Conservation (phyloP, 1,140 invertebrate species). For the Coptotermes formosanus region DNA sequence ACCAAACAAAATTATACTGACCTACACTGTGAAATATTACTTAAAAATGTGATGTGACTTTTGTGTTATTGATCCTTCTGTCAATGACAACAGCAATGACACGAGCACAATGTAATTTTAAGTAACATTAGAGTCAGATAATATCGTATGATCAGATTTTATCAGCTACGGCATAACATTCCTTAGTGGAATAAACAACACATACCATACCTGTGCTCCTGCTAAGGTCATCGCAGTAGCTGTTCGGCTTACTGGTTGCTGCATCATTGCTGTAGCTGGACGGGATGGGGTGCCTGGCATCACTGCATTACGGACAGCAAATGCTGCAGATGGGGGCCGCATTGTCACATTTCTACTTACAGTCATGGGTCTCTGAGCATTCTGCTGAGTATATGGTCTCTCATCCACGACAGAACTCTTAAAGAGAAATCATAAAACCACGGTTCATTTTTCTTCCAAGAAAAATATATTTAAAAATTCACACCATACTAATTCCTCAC, state of each 20-base stretch:
- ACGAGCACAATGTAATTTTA: neutral
- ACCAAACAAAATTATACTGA: too few relatives aligned
- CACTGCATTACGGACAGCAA: neutral
- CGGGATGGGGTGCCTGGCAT: constrained; percentile 35
- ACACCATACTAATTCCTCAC: neutral
- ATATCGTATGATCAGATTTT: neutral
- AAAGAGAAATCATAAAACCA: neutral
- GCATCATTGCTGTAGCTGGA: constrained; percentile 35
- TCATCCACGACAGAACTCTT: neutral
- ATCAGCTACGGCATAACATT: neutral
- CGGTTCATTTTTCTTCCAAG: too few relatives aligned
- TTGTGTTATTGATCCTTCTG: neutral
- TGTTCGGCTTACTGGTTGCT: neutral
- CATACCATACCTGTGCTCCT: constrained; percentile 22
- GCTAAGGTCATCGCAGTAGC: neutral
- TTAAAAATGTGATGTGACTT: neutral
- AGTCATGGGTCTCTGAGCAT: neutral
- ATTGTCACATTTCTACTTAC: neutral
- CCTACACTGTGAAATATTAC: neutral
- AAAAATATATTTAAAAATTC: too few relatives aligned
- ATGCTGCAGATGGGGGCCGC: constrained; percentile 21
- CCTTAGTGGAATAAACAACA: neutral
- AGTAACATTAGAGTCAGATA: neutral
- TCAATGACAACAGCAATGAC: neutral
- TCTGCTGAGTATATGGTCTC: constrained; percentile 23